Evolutionary conservation across 1,140 invertebrate species (phyloP).

Genomic region (Bombus vancouverensis): DNA sequence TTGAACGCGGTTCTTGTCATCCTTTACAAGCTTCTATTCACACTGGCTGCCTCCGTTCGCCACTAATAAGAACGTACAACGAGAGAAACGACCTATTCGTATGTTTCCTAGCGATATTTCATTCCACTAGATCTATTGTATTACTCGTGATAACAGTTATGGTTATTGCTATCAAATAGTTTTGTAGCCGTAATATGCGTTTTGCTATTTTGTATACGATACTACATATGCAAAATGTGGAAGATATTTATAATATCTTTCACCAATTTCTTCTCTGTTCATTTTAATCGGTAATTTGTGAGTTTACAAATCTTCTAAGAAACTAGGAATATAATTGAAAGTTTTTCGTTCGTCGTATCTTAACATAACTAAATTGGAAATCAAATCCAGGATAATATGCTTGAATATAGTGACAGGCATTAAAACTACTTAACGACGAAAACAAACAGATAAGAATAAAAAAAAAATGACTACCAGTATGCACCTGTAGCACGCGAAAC

Average conservation of each 20-base stretch:
- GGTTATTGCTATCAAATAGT: too few species aligned
- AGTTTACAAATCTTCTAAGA: neutral
- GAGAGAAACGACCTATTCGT: neutral
- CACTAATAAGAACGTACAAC: neutral
- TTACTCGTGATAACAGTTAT: neutral
- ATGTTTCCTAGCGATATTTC: neutral
- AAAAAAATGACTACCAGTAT: too few species aligned
- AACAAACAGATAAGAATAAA: neutral
- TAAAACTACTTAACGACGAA: neutral
- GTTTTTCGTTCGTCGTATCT: neutral
- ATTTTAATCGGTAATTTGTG: neutral
- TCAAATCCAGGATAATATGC: neutral
- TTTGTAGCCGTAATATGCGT: neutral
- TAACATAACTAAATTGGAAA: too few species aligned
- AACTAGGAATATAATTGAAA: neutral
- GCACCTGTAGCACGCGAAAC: neutral
- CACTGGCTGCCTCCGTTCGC: conserved; percentile 3
- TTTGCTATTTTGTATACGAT: neutral
- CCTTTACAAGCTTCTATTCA: conserved; percentile 38
- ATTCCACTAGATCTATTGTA: neutral
- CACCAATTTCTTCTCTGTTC: too few species aligned
- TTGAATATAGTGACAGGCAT: neutral
- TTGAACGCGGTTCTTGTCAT: neutral
- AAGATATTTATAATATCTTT: neutral
- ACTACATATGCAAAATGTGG: neutral